Conservation (phyloP, 2,888 invertebrate species). For the Acrocera orbiculus region DNA sequence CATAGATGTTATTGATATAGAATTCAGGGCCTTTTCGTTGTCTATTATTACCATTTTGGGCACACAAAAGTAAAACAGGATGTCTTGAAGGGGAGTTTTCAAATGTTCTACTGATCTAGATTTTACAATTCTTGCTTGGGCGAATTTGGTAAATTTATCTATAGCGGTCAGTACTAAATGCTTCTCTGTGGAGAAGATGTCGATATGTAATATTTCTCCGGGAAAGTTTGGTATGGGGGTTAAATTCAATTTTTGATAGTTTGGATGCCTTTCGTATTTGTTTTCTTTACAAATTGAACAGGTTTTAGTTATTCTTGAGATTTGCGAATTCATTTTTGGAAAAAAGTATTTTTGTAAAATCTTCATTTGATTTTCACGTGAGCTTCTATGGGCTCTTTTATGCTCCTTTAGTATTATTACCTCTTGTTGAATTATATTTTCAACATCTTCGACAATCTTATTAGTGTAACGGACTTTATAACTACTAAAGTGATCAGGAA, state of each 20-base stretch:
- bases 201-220: slow-evolving; percentile 1
- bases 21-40: slow-evolving; percentile 9
- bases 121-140: neutral
- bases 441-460: slow-evolving; percentile 7
- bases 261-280: slow-evolving; percentile 3
- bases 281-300: slow-evolving; percentile 6
- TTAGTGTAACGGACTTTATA: slow-evolving; percentile 5
- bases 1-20: slow-evolving; percentile 4
- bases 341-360: slow-evolving; percentile 5
- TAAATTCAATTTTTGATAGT: neutral
- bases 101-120: slow-evolving; percentile 7
- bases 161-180: slow-evolving; percentile 4
- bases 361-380: slow-evolving; percentile 5
- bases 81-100: slow-evolving; percentile 6
- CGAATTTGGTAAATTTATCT: slow-evolving; percentile 5
- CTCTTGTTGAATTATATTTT: slow-evolving; percentile 7
- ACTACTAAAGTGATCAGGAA: neutral
- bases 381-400: slow-evolving; percentile 8
- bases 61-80: slow-evolving; percentile 8
- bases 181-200: slow-evolving; percentile 7
- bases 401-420: slow-evolving; percentile 8
- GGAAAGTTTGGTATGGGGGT: slow-evolving; percentile 6
- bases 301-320: neutral
- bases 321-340: slow-evolving; percentile 1
- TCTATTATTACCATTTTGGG: slow-evolving; percentile 9